phyloP scores from a whole-genome alignment of 2,888 invertebrate species.

The Drosophila suboccidentalis region DNA sequence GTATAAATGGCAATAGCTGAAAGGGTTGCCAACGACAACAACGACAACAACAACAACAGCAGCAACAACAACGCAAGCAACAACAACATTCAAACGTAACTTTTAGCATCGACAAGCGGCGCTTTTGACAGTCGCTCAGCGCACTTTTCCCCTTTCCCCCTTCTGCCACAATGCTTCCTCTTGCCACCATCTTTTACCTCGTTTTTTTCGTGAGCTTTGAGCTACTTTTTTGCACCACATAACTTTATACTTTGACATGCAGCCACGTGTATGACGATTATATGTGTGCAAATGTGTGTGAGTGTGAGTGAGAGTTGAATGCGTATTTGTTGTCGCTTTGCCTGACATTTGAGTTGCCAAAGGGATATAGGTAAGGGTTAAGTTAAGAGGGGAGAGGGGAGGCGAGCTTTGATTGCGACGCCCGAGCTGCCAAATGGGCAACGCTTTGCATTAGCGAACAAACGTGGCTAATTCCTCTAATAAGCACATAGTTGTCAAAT shows the following conservation, averaged over 20 bases:
- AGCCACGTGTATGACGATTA: slow-evolving; percentile 65
- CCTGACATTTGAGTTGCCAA: slow-evolving; percentile 42
- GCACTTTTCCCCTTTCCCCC: neutral
- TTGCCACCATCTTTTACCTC: neutral
- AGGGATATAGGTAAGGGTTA: neutral
- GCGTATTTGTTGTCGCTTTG: slow-evolving; percentile 51
- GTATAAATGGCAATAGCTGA: slow-evolving; percentile 58
- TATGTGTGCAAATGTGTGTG: slow-evolving; percentile 20
- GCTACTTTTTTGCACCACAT: slow-evolving; percentile 63
- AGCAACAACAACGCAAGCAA: slow-evolving; percentile 10
- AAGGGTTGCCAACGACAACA: slow-evolving; percentile 68
- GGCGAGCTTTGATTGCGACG: slow-evolving; percentile 33
- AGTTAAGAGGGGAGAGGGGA: too few species aligned
- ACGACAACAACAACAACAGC: slow-evolving; percentile 35
- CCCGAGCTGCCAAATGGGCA: slow-evolving; percentile 31
- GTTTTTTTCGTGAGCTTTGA: slow-evolving; percentile 55
- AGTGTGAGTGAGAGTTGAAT: slow-evolving; percentile 38
- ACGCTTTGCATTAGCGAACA: slow-evolving; percentile 43
- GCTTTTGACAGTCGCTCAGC: slow-evolving; percentile 65
- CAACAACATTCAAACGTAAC: slow-evolving; percentile 48
- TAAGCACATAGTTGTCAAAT: slow-evolving; percentile 46
- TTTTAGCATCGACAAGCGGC: slow-evolving; percentile 69
- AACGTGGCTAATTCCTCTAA: slow-evolving; percentile 49
- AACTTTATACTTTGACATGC: slow-evolving; percentile 81
- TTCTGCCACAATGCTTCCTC: too few species aligned